Evolutionary conservation across 2,888 invertebrate species (phyloP), one percentile per base, ranked within the genome.

Genomic region (Anthophora plumipes): DNA sequence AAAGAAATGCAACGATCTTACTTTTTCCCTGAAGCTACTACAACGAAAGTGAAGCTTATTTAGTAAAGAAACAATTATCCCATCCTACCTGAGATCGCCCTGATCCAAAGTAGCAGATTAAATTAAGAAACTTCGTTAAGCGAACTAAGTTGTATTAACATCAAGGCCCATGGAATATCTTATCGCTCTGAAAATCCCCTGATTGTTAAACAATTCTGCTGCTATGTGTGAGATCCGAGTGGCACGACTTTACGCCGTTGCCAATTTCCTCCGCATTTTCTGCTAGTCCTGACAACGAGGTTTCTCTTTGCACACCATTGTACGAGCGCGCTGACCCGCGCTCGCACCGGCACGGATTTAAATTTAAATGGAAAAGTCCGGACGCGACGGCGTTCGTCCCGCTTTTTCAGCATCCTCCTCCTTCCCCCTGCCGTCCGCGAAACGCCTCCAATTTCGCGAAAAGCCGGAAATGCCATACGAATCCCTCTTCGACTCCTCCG

Each of bases 361-460:
- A 84, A 87, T 84, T 88, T 84, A 85, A 83, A 85, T 83, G 85
- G 82, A 77, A 77, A 83, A 83, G 70, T 69, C 76, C 67, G 70
- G 78, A 77, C 68, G 31, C 41, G 52, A 22, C 31, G 43, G 25
- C 57, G 55, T 41, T 73, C 72, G 71, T 72, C 55, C 52, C 46
- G 57, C 55, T 80, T 79, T 80, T 80, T 57, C 71, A 61, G 31
- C 69, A 25, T 25, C n/a, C 67, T 11, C 67, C 6, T 7, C n/a
- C 41, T 20, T 12, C 12, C 20, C 57, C 7, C 25, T 11, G 17
- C 61, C 25, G 8, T n/a, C 20, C 80, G 80, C 68, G 72, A 79
- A 72, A 72, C 52, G 72, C 46, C 48, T 48, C 72, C 80, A 72
- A 80, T 80, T 80, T 54, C 61, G 39, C 52, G 68, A 41, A 72